Percentiles rank a stretch among this genome's conserved stretches.
Conservation (phyloP, 2,797 vertebrate species). For the Sorex maritimensis region DNA sequence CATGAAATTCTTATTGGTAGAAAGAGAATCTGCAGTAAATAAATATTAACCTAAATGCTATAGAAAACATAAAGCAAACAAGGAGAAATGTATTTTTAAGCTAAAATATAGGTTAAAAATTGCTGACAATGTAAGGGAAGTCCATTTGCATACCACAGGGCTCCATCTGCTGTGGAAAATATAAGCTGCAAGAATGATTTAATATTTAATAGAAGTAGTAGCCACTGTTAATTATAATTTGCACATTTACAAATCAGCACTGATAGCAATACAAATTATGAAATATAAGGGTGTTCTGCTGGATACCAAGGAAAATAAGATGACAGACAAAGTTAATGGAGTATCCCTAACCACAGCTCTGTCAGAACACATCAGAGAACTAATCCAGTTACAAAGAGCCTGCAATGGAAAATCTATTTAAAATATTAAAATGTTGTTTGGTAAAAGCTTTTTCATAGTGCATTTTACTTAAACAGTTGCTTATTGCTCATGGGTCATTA, state of each 20-base stretch:
- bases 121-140: conserved; percentile 95
- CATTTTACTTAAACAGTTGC: conserved; percentile 98
- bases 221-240: conserved; percentile 99
- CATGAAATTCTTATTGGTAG: conserved; percentile 93
- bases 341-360: conserved; percentile 98
- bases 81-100: conserved; percentile 89
- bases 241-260: conserved; percentile 99
- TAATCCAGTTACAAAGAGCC: conserved; percentile 97
- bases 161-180: conserved; percentile 97
- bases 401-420: conserved; percentile 97
- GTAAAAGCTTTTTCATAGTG: conserved; percentile 97
- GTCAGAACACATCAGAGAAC: conserved; percentile 98
- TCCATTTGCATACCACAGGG: conserved; percentile 97
- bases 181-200: conserved; percentile 98
- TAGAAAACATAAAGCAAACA: conserved; percentile 93
- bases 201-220: conserved; percentile 99
- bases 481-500: conserved; percentile 99
- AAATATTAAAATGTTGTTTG: conserved; percentile 99
- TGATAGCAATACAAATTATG: conserved; percentile 99
- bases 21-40: conserved; percentile 94
- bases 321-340: conserved; percentile 99
- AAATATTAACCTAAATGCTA: conserved; percentile 95
- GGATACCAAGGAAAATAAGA: conserved; percentile 96
- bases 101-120: conserved; percentile 93
- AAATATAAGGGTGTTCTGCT: conserved; percentile 98